These are phyloP conservation scores for Sciurus niger DNA, from an alignment of 2,113 vertebrate genomes.

Conservation along the genomic window DNA sequence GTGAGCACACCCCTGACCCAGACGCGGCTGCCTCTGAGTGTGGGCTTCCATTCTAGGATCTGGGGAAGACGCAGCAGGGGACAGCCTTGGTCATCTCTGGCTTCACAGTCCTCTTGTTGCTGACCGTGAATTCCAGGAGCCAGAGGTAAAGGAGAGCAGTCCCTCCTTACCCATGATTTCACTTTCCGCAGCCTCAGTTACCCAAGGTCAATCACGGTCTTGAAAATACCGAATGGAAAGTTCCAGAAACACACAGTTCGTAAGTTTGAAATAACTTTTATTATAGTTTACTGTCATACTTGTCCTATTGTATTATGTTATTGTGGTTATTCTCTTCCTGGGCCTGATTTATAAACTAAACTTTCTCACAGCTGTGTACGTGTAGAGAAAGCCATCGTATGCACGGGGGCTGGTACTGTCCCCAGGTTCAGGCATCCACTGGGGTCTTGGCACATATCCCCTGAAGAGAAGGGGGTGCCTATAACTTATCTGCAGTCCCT, in stretches of 20 bases:
- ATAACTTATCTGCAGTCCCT: not conserved
- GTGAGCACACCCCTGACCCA: accelerated
- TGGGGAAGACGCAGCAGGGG: not conserved
- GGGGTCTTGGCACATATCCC: not conserved
- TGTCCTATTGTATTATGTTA: not conserved
- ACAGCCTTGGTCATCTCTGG: not conserved
- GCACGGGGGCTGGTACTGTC: not conserved
- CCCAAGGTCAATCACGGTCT: not conserved
- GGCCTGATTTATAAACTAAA: not conserved
- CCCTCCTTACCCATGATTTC: not conserved
- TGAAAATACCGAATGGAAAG: not conserved
- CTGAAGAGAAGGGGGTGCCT: not conserved
- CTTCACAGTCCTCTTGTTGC: not conserved
- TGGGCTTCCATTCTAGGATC: not conserved
- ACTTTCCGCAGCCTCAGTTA: not conserved
- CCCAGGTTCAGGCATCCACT: not conserved
- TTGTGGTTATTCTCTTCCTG: not conserved
- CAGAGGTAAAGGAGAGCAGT: not conserved
- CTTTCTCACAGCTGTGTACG: not conserved
- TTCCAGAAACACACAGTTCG: constrained; percentile 20
- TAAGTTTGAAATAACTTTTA: constrained; percentile 18
- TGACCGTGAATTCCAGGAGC: not conserved
- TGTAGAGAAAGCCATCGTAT: not conserved
- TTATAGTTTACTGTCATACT: not conserved
- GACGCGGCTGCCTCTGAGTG: not conserved